These are phyloP conservation scores for Ochlodes sylvanus DNA, from an alignment of 2,888 invertebrate genomes.

Conservation along the genomic window DNA sequence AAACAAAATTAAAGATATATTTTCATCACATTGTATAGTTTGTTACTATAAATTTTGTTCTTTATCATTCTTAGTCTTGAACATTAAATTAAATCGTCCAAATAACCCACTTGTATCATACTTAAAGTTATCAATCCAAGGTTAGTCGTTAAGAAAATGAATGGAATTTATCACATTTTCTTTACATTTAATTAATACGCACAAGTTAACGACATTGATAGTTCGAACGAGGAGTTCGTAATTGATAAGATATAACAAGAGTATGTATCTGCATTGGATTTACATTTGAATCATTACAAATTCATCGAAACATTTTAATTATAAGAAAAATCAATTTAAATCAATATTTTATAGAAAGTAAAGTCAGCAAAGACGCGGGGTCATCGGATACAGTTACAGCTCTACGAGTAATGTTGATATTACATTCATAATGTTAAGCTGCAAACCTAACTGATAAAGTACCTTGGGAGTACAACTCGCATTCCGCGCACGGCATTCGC, in stretches of 20 bases:
- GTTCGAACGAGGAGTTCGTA: background rate
- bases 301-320: no score
- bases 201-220: background rate
- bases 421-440: conserved; percentile 50
- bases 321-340: background rate
- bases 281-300: no score
- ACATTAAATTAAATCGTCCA: background rate
- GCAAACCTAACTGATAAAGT: conserved; percentile 52
- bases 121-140: conserved; percentile 5
- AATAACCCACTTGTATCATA: background rate
- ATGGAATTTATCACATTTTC: conserved; percentile 3
- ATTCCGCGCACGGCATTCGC: conserved; percentile 53
- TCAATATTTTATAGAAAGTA: conserved; percentile 11
- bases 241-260: background rate
- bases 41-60: background rate
- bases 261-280: background rate
- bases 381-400: conserved; percentile 49
- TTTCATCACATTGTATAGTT: background rate
- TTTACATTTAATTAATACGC: background rate
- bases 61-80: background rate
- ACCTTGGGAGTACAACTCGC: conserved; percentile 47
- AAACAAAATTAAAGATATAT: no score
- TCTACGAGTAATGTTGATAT: conserved; percentile 51
- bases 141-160: conserved; percentile 2
- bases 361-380: conserved; percentile 14